Percentiles rank a stretch among this genome's conserved stretches.
phyloP scores from a whole-genome alignment of 2,113 vertebrate genomes.

The Podarcis raffonei region DNA sequence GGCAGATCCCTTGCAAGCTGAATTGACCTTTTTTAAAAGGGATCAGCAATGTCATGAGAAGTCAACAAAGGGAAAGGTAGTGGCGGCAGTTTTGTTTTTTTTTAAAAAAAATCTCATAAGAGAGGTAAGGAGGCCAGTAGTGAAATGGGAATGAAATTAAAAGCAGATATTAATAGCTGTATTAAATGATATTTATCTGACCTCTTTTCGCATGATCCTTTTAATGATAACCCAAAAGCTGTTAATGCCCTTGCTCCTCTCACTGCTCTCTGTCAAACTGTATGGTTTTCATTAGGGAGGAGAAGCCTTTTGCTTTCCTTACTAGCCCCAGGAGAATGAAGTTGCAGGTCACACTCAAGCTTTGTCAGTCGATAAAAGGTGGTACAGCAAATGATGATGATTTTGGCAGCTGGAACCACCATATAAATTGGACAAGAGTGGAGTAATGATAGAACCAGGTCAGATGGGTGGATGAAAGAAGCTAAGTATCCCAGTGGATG shows the following conservation, averaged over 20 bases:
- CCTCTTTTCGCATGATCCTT: conserved; percentile 71
- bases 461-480: background rate
- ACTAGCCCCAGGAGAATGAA: background rate
- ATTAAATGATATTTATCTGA: conserved; percentile 77
- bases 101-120: accelerated
- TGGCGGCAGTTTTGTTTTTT: background rate
- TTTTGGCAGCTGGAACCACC: background rate
- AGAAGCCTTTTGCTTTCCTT: background rate
- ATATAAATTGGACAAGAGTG: background rate
- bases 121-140: conserved; percentile 51
- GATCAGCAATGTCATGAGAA: conserved; percentile 33
- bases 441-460: background rate
- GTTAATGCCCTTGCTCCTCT: conserved; percentile 34
- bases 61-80: conserved; percentile 51
- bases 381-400: accelerated
- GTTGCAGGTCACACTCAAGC: background rate
- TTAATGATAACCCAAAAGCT: conserved; percentile 66
- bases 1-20: conserved; percentile 23
- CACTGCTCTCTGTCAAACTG: conserved; percentile 37
- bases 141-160: conserved; percentile 68
- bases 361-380: background rate
- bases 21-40: conserved; percentile 69
- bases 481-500: accelerated
- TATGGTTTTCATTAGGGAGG: background rate
- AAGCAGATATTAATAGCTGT: conserved; percentile 73